Conservation (phyloP, 2,888 invertebrate species). For the Drosophila mulleri region DNA sequence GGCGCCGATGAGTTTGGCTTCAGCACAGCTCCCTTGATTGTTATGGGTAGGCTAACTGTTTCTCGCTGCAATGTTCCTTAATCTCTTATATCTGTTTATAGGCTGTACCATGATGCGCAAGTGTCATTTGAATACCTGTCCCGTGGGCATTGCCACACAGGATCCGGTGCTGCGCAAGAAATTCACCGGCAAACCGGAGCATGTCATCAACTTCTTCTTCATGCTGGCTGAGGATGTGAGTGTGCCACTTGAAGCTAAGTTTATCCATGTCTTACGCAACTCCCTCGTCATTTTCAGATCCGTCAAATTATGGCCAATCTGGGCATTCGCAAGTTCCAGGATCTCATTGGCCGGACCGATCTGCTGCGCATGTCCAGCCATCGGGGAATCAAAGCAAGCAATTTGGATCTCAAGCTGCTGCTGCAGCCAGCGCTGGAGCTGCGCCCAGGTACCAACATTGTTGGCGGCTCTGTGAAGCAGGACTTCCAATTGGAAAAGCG, state of each 20-base stretch:
- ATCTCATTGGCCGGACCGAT: slow-evolving; percentile 96
- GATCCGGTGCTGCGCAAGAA: slow-evolving; percentile 97
- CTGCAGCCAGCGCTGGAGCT: slow-evolving; percentile 95
- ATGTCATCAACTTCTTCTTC: slow-evolving; percentile 98
- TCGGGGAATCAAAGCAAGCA: slow-evolving; percentile 91
- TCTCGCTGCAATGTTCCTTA: neutral
- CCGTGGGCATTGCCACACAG: slow-evolving; percentile 99
- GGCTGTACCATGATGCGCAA: slow-evolving; percentile 99
- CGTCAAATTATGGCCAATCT: slow-evolving; percentile 95
- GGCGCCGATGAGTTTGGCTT: slow-evolving; percentile 99
- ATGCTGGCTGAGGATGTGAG: slow-evolving; percentile 98
- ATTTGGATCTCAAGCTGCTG: slow-evolving; percentile 93
- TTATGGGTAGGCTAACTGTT: slow-evolving; percentile 88
- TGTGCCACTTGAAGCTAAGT: neutral
- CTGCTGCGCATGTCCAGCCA: slow-evolving; percentile 91
- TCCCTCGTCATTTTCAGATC: slow-evolving; percentile 87
- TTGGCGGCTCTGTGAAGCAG: slow-evolving; percentile 93
- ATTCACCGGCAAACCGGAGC: slow-evolving; percentile 98
- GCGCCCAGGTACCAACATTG: slow-evolving; percentile 95
- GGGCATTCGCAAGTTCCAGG: slow-evolving; percentile 95
- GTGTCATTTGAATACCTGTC: slow-evolving; percentile 99
- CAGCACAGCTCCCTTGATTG: slow-evolving; percentile 98
- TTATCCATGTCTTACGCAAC: neutral
- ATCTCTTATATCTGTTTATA: slow-evolving; percentile 11
- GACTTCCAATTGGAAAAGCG: slow-evolving; percentile 95